Base-by-base conservation (phyloP, 2,113 vertebrate genomes). In the Hyla sarda region DNA sequence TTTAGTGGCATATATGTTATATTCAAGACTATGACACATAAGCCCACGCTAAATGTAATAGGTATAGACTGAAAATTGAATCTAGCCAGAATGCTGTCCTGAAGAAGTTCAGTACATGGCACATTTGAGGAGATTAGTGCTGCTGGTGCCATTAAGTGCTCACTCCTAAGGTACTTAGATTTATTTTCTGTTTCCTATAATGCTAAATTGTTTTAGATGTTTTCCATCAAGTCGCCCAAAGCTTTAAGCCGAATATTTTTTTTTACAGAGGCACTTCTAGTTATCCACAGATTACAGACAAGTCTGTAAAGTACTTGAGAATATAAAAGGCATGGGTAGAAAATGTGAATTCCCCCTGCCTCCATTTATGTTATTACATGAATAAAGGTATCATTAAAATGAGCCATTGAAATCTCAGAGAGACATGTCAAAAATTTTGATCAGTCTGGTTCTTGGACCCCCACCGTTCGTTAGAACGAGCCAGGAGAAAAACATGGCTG, bases 91-190 rank as follows among this genome's bases (percentile, higher is more conserved):
- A 32, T 6, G 17, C 13, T 11, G 28, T 48, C 16, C 28, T 54
- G 48, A 9, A 58, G 32, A 41, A 28, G 76, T 79, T 41, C 19
- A 41, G 76, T n/a, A 79, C 52, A 79, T 58, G 52, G 50, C 30
- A 79, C 52, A 58, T 79, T 79, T 79, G 17, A 56, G 52, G 47
- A 60, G 54, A 80, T 80, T 80, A 80, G 77, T 9, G 77, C 28
- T 62, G 5, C 54, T 45, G 21, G 10, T 13, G 32, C 52, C 30
- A 78, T 30, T 58, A 78, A 25, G 14, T n/a, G 9, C 30, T 34
- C 12, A 41, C 56, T n/a, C 56, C 77, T 60, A 41, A 45, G 54
- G 56, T 80, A 62, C 54, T 80, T 41, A 80, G 34, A 28, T 48
- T 80, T 62, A 1, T 17, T 80, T 41, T 80, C 21, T 60, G 13